Evolutionary conservation across 2,888 invertebrate genomes (phyloP).

Genomic region (Gryllus longicercus): DNA sequence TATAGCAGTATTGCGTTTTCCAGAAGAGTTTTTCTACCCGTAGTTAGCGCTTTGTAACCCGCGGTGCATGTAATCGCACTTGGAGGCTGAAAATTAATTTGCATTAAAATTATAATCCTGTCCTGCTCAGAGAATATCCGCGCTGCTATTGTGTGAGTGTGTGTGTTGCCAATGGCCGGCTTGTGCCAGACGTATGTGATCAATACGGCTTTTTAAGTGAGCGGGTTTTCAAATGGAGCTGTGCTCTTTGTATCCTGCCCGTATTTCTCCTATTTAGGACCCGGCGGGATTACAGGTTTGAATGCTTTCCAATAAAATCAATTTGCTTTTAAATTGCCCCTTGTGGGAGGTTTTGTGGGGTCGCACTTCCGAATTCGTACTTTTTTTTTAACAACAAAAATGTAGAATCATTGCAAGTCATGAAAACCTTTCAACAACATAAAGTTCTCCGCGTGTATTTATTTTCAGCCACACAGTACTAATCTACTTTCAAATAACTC

Average conservation of each 20-base stretch:
- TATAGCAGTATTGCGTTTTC: no score
- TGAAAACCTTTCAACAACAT: neutral
- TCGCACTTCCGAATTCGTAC: slow-evolving; percentile 1
- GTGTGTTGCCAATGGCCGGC: neutral
- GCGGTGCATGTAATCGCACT: slow-evolving; percentile 2
- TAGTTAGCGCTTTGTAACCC: neutral
- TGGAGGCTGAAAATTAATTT: neutral
- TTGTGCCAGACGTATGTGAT: neutral
- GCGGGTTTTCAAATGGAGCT: neutral
- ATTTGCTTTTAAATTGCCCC: slow-evolving; percentile 7
- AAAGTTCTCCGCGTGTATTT: neutral
- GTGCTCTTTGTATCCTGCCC: neutral
- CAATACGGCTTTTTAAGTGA: neutral
- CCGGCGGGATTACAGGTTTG: slow-evolving; percentile 1
- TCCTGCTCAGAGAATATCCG: neutral
- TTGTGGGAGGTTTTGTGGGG: neutral
- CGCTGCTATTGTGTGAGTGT: neutral
- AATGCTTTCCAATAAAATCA: slow-evolving; percentile 17
- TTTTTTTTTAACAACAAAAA: neutral
- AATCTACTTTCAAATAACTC: slow-evolving; percentile 2
- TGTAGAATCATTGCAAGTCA: neutral
- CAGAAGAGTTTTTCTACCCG: neutral
- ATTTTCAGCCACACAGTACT: neutral
- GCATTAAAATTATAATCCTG: neutral
- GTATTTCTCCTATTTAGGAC: neutral